Conservation (phyloP, 2,113 vertebrate genomes). For the Neopipo cinnamomea region DNA sequence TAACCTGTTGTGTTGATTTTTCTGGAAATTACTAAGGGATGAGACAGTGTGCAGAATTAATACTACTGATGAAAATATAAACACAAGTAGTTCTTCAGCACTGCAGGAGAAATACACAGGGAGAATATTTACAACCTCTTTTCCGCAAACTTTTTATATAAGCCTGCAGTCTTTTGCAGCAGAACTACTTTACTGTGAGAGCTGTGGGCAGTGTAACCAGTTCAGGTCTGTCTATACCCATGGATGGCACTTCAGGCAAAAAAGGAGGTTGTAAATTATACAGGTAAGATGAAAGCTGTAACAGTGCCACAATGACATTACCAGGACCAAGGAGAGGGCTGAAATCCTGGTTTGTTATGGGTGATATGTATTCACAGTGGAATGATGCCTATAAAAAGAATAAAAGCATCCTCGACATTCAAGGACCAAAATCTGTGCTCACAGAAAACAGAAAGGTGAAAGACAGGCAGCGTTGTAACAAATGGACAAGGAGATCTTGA, state of each 20-base stretch:
- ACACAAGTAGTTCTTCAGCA: background rate
- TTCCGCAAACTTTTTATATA: background rate
- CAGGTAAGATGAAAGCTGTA: background rate
- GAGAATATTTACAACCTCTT: background rate
- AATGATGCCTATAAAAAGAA: background rate
- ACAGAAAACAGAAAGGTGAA: background rate
- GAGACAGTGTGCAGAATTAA: background rate
- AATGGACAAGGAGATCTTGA: background rate
- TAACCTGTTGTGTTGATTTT: background rate
- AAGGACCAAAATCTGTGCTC: background rate
- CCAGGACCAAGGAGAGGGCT: background rate
- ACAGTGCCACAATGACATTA: background rate
- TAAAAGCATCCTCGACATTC: background rate
- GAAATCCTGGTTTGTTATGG: background rate
- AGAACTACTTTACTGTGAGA: background rate
- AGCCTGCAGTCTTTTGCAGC: background rate
- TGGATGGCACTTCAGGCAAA: background rate
- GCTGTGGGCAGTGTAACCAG: background rate
- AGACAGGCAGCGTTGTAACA: background rate
- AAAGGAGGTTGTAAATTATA: background rate
- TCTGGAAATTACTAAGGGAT: background rate
- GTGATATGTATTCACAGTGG: background rate
- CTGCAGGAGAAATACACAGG: background rate
- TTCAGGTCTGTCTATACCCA: background rate
- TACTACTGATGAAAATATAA: background rate